Base-by-base conservation (phyloP, 2,113 vertebrate genomes). In the Corydoras sp. region DNA sequence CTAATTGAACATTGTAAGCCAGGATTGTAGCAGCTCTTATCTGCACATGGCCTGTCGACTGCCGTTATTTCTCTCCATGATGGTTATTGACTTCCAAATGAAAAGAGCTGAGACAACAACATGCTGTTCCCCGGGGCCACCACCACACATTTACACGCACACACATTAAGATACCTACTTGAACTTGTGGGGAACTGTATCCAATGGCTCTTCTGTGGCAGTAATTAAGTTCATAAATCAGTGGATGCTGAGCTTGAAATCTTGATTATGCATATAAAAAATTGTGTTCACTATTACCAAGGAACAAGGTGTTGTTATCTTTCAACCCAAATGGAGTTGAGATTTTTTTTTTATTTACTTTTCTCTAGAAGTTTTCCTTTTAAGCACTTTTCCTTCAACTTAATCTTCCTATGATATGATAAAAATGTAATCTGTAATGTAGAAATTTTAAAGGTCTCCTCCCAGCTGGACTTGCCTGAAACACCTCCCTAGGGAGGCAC, bases 11-110 rank as follows among this genome's bases (percentile, higher is more conserved):
- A n/a, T 35, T 64, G 48, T 58, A 2, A 62, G 53, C 50, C 56
- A 14, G 24, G 49, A 43, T 55, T 62, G 56, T 54, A 58, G 56
- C 60, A 58, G 29, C 15, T 48, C 50, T n/a, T 30, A 24, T 66
- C 73, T 71, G 58, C 70, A 30, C 64, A 61, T 35, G n/a, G 8
- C 48, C 32, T 31, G 73, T 77, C 35, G 65, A 77, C 61, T 7
- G 10, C 48, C 51, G 60, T 78, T 68, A 78, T 43, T 49, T 29
- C 62, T 65, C 72, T 67, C 62, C 69, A 24, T 59, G 49, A 58
- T 62, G 64, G 54, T 32, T 24, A 54, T 69, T 63, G 69, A 76
- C 69, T 35, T 3, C 12, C 31, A 64, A 63, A 63, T 69, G 72
- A 75, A 72, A 68, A 74, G 61, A 32, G 58, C 43, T 62, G 56